These are phyloP conservation scores for Caenorhabditis sp. DNA, from an alignment of 2,888 invertebrate genomes.

Conservation along the genomic window DNA sequence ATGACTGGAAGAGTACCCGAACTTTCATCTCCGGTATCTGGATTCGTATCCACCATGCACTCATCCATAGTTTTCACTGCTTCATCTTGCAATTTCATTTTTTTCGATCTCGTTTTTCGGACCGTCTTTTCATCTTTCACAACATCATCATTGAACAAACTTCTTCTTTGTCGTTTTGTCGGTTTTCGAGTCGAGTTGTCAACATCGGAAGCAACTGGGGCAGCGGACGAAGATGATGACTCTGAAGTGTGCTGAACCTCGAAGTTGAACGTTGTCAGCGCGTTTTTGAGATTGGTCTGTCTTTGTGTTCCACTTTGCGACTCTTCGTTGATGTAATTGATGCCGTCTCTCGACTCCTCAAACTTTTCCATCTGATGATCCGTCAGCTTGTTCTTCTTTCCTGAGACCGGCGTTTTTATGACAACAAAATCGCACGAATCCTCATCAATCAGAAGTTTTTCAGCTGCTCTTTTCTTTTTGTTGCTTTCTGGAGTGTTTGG, in stretches of 20 bases:
- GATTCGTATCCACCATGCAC: neutral
- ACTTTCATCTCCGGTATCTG: neutral
- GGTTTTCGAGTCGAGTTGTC: neutral
- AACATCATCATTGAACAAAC: neutral
- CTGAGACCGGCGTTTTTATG: conserved; percentile 15
- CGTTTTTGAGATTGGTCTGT: conserved; percentile 12
- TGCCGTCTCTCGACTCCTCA: conserved; percentile 6
- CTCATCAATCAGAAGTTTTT: conserved; percentile 8
- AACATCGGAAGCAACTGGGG: neutral
- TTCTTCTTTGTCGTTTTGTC: neutral
- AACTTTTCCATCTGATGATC: conserved; percentile 34
- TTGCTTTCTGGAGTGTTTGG: neutral
- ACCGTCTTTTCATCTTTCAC: neutral
- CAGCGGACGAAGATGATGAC: neutral
- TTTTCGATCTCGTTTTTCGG: neutral
- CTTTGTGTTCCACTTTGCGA: conserved; percentile 27
- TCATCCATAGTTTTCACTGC: no score
- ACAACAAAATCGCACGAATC: conserved; percentile 23
- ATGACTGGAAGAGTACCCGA: neutral
- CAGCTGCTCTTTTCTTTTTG: neutral
- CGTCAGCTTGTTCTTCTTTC: conserved; percentile 12
- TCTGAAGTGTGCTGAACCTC: neutral
- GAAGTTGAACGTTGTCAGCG: conserved; percentile 12
- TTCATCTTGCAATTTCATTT: neutral
- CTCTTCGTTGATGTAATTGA: conserved; percentile 31